Percentiles rank a stretch among this genome's conserved stretches.
These are phyloP conservation scores for Eudorcas thomsonii DNA, from an alignment of 2,113 vertebrate species.

Conservation along the genomic window DNA sequence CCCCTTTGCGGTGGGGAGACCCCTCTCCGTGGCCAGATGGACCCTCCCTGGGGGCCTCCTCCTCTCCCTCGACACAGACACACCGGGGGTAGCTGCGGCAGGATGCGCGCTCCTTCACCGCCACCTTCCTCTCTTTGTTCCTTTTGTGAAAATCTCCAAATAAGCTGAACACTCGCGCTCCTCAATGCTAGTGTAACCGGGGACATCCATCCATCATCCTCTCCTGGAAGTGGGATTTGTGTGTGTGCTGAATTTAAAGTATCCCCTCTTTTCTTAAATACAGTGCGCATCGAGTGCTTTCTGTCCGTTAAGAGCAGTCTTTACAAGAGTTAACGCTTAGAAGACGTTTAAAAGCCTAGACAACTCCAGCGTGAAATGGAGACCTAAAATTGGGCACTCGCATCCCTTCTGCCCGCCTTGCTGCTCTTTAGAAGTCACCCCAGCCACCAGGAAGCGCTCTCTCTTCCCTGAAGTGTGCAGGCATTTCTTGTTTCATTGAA, in stretches of 20 bases:
- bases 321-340: not conserved
- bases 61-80: not conserved
- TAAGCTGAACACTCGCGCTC: not conserved
- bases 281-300: not conserved
- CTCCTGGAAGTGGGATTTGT: not conserved
- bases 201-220: not conserved
- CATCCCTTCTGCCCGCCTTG: not conserved
- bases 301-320: not conserved
- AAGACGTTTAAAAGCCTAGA: not conserved
- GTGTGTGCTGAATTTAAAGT: not conserved
- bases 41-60: not conserved
- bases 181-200: not conserved
- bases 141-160: not conserved
- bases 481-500: not conserved
- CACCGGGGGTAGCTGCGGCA: not conserved
- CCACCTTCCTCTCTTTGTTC: conserved; percentile 56
- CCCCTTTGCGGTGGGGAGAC: not conserved
- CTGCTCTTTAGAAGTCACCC: not conserved
- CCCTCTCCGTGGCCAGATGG: not conserved
- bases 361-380: not conserved
- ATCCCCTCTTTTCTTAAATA: not conserved
- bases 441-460: not conserved
- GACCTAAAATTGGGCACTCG: not conserved
- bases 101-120: not conserved
- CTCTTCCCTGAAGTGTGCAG: not conserved